Conservation (phyloP, 2,797 vertebrate genomes). For the Potorous gilbertii region DNA sequence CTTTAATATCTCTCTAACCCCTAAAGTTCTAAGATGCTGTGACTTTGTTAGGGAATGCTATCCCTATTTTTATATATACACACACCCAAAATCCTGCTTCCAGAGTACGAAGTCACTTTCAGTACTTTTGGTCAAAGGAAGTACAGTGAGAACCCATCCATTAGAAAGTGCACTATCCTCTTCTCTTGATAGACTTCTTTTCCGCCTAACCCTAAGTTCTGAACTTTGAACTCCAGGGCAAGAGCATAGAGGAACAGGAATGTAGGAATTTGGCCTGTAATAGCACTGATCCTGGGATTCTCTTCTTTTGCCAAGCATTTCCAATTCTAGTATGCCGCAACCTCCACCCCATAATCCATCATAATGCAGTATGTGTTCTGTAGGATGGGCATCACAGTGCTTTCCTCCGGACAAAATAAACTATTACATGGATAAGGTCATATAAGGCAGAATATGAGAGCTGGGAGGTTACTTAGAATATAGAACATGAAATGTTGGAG, state of each 20-base stretch:
- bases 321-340: background rate
- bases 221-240: background rate
- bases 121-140: background rate
- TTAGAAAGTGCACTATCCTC: background rate
- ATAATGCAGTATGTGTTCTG: background rate
- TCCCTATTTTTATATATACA: background rate
- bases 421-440: background rate
- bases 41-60: background rate
- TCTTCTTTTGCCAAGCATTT: background rate
- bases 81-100: background rate
- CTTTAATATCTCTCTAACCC: background rate
- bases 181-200: background rate
- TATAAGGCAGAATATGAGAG: background rate
- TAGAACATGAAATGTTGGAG: background rate
- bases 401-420: background rate
- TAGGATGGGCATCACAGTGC: background rate
- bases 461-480: background rate
- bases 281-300: background rate
- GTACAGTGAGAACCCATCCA: background rate
- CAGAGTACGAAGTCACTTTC: background rate
- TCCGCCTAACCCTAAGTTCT: background rate
- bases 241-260: background rate
- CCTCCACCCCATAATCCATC: too few species aligned
- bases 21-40: background rate
- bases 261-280: background rate